Conservation (phyloP, 2,797 vertebrate species). For the Leucoraja ocellata region DNA sequence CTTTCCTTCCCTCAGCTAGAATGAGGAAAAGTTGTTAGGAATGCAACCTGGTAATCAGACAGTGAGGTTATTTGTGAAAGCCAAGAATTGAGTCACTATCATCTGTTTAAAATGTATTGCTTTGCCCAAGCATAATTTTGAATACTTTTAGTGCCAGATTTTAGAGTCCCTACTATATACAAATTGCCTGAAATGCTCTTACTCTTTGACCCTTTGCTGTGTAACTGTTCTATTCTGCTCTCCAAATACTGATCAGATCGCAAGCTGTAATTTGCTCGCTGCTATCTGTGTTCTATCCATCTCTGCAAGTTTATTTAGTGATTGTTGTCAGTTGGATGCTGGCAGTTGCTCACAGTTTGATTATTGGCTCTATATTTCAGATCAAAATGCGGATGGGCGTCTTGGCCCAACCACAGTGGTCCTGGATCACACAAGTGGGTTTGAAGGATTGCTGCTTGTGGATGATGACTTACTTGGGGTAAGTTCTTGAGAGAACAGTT, state of each 20-base stretch:
- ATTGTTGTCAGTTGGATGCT: neutral
- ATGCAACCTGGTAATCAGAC: neutral
- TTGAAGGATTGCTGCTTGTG: constrained; percentile 90
- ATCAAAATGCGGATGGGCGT: constrained; percentile 69
- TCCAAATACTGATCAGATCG: too few species aligned
- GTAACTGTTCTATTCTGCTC: neutral
- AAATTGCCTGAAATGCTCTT: neutral
- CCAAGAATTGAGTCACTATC: neutral
- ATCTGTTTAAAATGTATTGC: neutral
- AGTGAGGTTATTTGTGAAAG: neutral
- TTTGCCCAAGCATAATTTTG: neutral
- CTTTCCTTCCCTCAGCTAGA: neutral
- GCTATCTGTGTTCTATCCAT: neutral
- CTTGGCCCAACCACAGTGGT: constrained; percentile 85
- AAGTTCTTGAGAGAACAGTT: constrained; percentile 47
- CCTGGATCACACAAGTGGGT: constrained; percentile 89
- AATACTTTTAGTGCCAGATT: neutral
- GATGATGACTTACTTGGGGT: constrained; percentile 95
- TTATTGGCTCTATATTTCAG: constrained; percentile 53
- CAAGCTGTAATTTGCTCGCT: too few species aligned
- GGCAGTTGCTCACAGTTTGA: neutral
- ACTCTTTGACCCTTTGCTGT: neutral
- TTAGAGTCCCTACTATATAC: neutral
- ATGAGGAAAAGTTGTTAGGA: neutral
- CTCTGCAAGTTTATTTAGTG: neutral